Evolutionary conservation across 2,113 vertebrate species (phyloP).

Genomic region (Paramisgurnus dabryanus): DNA sequence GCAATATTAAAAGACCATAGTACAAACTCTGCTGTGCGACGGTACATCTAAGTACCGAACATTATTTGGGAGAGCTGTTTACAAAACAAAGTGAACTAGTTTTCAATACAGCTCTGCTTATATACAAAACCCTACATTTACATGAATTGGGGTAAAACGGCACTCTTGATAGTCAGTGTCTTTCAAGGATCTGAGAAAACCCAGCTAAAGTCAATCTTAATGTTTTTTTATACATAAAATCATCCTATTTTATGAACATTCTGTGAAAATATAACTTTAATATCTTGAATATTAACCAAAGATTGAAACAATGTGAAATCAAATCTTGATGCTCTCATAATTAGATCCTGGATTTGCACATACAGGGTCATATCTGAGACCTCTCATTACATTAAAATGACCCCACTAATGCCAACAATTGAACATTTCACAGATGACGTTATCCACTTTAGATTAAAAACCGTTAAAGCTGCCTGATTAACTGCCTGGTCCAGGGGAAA

Average conservation of each 20-base stretch:
- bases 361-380: too few species aligned
- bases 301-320: too few species aligned
- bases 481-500: slow-evolving; percentile 49
- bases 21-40: slow-evolving; percentile 38
- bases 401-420: background rate
- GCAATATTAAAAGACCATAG: background rate
- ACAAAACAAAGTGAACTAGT: background rate
- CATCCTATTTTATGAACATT: too few species aligned
- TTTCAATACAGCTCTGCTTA: background rate
- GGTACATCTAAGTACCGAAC: slow-evolving; percentile 25
- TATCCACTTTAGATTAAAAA: slow-evolving; percentile 36
- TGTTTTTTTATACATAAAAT: too few species aligned
- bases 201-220: too few species aligned
- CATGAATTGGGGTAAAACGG: background rate
- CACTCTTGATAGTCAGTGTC: background rate
- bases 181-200: background rate
- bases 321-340: too few species aligned
- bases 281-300: too few species aligned
- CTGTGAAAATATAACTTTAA: too few species aligned
- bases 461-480: slow-evolving; percentile 51
- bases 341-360: too few species aligned
- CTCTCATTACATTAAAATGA: slow-evolving; percentile 22
- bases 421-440: background rate
- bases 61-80: background rate
- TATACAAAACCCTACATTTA: slow-evolving; percentile 5